Percentiles rank a stretch among this genome's conserved stretches.
Evolutionary conservation across 2,888 invertebrate species (phyloP).

Genomic region (Volucella inanis): DNA sequence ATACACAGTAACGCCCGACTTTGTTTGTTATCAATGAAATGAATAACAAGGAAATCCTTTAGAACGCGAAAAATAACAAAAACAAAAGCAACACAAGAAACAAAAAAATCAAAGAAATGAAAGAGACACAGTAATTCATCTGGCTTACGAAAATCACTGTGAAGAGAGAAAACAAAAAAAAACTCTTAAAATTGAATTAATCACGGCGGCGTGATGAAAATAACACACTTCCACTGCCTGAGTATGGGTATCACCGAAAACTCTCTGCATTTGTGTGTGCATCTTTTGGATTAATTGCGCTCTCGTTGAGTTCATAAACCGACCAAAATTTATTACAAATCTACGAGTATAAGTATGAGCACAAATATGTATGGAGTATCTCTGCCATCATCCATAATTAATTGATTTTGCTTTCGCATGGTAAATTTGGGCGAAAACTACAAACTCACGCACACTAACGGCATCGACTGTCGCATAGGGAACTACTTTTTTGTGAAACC

Average conservation of each 20-base stretch:
- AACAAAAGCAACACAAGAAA: neutral
- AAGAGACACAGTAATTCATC: slow-evolving; percentile 21
- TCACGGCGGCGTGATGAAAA: slow-evolving; percentile 32
- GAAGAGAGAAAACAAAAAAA: slow-evolving; percentile 11
- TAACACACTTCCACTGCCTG: slow-evolving; percentile 1
- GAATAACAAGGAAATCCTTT: slow-evolving; percentile 65
- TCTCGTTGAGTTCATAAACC: slow-evolving; percentile 54
- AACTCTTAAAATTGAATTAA: slow-evolving; percentile 38
- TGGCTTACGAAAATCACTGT: slow-evolving; percentile 15
- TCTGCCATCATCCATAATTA: slow-evolving; percentile 50
- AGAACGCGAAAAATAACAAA: slow-evolving; percentile 30
- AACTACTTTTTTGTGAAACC: slow-evolving; percentile 4
- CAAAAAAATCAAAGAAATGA: too few relatives aligned
- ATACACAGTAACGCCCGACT: slow-evolving; percentile 34
- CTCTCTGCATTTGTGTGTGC: slow-evolving; percentile 23
- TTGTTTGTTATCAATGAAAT: slow-evolving; percentile 60
- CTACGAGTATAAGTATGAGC: too few relatives aligned
- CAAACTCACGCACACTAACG: slow-evolving; percentile 4
- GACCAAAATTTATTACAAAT: slow-evolving; percentile 45
- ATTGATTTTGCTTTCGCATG: slow-evolving; percentile 55
- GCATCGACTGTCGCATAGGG: neutral
- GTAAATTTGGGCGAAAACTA: slow-evolving; percentile 34
- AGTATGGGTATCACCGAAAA: neutral
- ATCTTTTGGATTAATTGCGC: slow-evolving; percentile 17
- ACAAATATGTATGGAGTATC: too few relatives aligned